Percentiles rank a stretch among this genome's conserved stretches.
These are phyloP conservation scores for Stegostoma tigrinum DNA, from an alignment of 2,113 vertebrate species.

Conservation along the genomic window DNA sequence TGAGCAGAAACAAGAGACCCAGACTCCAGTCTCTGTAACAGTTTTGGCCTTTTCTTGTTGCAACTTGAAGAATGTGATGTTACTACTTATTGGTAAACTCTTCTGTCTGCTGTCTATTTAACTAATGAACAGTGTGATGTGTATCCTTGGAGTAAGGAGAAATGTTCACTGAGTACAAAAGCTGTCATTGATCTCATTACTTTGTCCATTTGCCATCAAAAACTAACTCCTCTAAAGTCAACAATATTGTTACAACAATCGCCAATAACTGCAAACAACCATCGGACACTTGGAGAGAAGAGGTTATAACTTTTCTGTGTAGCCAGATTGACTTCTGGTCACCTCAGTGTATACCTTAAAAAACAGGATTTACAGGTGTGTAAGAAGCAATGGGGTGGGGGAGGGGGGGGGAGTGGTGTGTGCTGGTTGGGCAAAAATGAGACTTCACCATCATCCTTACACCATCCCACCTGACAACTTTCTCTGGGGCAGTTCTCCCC, in stretches of 20 bases:
- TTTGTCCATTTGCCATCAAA: background rate
- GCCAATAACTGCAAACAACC: background rate
- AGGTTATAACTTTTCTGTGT: background rate
- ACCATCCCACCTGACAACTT: background rate
- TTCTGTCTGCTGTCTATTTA: background rate
- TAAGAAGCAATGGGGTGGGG: too few relatives aligned
- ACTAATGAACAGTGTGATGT: background rate
- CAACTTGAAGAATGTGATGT: background rate
- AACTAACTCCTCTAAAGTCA: background rate
- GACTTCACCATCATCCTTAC: background rate
- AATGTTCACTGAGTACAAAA: background rate
- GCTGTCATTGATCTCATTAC: background rate
- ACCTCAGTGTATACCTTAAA: background rate
- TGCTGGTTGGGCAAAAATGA: too few relatives aligned
- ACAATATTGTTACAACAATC: background rate
- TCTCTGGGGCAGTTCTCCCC: background rate
- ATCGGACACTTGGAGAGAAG: background rate
- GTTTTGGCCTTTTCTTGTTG: background rate
- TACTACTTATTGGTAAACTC: background rate
- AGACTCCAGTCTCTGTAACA: background rate
- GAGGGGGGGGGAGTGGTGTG: too few relatives aligned
- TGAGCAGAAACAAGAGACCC: background rate
- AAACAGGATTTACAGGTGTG: background rate
- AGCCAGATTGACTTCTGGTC: background rate
- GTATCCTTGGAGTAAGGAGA: background rate